A percentile compares a stretch with the other conserved stretches of the same genome.
These are phyloP conservation scores for Morpho achilles DNA, from an alignment of 2,888 invertebrate genomes.

Conservation along the genomic window DNA sequence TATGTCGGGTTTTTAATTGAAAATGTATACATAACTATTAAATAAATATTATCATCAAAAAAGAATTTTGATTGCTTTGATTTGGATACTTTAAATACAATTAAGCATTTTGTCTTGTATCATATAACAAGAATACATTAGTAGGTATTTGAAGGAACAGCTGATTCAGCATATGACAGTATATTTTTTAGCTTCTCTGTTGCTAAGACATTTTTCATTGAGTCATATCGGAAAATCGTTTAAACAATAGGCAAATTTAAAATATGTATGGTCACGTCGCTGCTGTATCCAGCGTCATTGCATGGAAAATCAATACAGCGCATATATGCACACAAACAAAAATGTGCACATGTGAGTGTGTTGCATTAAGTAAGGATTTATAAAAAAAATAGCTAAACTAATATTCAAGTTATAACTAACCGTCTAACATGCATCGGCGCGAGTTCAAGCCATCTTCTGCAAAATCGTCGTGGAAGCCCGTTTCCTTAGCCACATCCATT, in stretches of 20 bases:
- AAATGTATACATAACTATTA: too few relatives aligned
- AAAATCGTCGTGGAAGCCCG: constrained; percentile 49
- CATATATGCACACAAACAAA: constrained; percentile 9
- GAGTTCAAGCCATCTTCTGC: constrained; percentile 60
- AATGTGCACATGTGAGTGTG: constrained; percentile 5
- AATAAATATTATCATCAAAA: too few relatives aligned
- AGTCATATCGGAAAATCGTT: constrained; percentile 13
- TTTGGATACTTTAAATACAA: too few relatives aligned
- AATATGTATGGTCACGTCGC: constrained; percentile 30
- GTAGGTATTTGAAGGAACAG: background rate
- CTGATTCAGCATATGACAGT: constrained; percentile 9
- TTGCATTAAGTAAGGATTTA: background rate
- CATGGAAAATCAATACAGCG: constrained; percentile 32
- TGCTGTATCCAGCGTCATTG: constrained; percentile 31
- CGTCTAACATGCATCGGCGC: constrained; percentile 72
- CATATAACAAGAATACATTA: too few relatives aligned
- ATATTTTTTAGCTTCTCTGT: background rate
- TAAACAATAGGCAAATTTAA: constrained; percentile 23
- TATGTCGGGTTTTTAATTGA: too few relatives aligned
- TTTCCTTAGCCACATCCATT: constrained; percentile 62
- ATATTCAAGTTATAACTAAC: constrained; percentile 44
- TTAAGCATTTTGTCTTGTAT: too few relatives aligned
- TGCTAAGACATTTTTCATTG: constrained; percentile 7
- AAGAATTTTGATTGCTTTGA: too few relatives aligned
- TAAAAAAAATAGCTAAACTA: background rate